A percentile compares a stretch with the other conserved stretches of the same genome.
phyloP scores from a whole-genome alignment of 2,113 vertebrate genomes.

The Colaptes auratus region DNA sequence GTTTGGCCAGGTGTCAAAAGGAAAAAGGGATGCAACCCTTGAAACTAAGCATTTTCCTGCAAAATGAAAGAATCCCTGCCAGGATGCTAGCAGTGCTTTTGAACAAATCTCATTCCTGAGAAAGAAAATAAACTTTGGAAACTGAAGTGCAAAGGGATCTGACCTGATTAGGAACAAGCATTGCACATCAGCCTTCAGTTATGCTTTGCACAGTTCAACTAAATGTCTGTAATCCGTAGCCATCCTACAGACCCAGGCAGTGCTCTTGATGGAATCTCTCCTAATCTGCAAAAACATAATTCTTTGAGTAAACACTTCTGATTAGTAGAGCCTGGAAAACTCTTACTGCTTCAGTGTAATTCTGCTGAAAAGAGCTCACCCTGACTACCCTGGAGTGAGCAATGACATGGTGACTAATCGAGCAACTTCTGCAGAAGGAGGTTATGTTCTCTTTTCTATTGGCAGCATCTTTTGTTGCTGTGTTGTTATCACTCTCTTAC shows the following conservation, averaged over 20 bases:
- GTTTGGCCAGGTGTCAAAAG: background rate
- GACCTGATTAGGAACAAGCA: background rate
- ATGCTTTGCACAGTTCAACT: background rate
- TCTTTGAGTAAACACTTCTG: background rate
- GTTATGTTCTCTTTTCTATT: background rate
- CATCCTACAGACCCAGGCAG: background rate
- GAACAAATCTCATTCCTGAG: slow-evolving; percentile 1
- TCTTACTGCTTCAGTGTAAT: background rate
- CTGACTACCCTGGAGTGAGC: background rate
- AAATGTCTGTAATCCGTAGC: background rate
- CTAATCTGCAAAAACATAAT: background rate
- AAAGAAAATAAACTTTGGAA: slow-evolving; percentile 19
- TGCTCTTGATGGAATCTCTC: background rate
- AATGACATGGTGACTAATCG: background rate
- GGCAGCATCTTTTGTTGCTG: background rate
- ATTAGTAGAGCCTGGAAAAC: background rate
- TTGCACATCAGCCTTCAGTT: background rate
- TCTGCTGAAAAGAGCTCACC: background rate
- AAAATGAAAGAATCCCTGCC: background rate
- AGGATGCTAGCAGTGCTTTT: slow-evolving; percentile 7
- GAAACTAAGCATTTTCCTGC: background rate
- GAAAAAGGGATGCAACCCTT: background rate
- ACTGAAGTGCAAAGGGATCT: background rate
- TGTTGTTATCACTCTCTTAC: background rate
- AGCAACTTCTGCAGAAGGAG: background rate